These are phyloP conservation scores for Deladenus siricidicola DNA, from an alignment of 2,888 invertebrate genomes.

Conservation along the genomic window DNA sequence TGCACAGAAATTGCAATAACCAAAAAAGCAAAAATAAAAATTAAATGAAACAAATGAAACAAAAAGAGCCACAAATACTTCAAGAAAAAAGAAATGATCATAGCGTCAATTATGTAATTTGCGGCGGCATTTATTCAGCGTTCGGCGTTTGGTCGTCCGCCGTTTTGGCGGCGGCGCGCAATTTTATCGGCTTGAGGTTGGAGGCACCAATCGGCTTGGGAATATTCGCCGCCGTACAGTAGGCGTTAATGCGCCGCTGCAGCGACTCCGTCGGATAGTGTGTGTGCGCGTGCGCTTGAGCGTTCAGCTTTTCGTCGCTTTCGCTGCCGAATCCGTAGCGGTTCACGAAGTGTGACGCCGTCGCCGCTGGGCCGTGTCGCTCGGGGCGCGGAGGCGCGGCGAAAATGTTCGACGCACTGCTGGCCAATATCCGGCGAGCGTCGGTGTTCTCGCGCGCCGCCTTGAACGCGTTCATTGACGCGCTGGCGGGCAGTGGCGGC, in stretches of 20 bases:
- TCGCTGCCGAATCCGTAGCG: not conserved
- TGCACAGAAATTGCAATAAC: no score
- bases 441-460: not conserved
- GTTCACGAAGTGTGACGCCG: not conserved
- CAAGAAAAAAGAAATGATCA: no score
- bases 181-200: not conserved
- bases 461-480: not conserved
- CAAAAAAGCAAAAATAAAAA: no score
- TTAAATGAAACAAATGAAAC: no score
- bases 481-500: not conserved
- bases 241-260: constrained; percentile 16
- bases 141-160: no score
- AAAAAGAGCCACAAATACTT: no score
- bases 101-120: no score
- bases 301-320: not conserved
- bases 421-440: not conserved
- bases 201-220: constrained; percentile 2
- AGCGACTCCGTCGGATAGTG: constrained; percentile 9
- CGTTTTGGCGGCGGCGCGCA: no score
- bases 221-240: constrained; percentile 18
- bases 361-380: not conserved
- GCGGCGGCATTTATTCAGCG: no score
- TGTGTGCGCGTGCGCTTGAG: not conserved
- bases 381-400: not conserved
- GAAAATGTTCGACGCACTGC: not conserved